Conservation (phyloP, 2,888 invertebrate species). For the Lepas anatifera region DNA sequence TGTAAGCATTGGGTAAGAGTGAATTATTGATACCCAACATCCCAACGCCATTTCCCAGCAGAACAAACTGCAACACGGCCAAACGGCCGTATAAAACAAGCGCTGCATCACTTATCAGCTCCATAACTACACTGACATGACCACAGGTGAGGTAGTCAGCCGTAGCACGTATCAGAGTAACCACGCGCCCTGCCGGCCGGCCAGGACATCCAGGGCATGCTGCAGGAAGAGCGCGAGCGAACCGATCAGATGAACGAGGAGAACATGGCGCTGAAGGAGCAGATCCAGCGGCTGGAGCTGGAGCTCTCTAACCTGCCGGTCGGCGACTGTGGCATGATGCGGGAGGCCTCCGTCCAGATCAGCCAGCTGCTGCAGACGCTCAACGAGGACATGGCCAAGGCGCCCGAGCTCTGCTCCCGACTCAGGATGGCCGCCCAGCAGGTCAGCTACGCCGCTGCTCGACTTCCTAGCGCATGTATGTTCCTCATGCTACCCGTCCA, state of each 20-base stretch:
- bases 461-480: no score
- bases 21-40: no score
- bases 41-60: no score
- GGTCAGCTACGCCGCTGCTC: neutral
- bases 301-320: conserved; percentile 3
- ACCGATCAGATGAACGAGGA: neutral
- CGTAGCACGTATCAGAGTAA: no score
- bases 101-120: no score
- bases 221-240: neutral
- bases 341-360: neutral
- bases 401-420: neutral
- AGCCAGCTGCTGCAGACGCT: conserved; percentile 3
- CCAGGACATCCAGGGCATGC: neutral
- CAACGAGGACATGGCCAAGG: conserved; percentile 1
- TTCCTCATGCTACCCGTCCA: no score
- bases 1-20: no score
- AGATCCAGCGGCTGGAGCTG: conserved; percentile 7
- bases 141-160: no score
- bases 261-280: neutral
- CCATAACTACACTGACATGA: no score
- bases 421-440: neutral
- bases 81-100: no score
- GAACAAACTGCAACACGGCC: no score
- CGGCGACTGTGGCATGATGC: neutral
- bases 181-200: no score